Conservation (phyloP, 2,797 vertebrate species). For the Epinephelus coioides region DNA sequence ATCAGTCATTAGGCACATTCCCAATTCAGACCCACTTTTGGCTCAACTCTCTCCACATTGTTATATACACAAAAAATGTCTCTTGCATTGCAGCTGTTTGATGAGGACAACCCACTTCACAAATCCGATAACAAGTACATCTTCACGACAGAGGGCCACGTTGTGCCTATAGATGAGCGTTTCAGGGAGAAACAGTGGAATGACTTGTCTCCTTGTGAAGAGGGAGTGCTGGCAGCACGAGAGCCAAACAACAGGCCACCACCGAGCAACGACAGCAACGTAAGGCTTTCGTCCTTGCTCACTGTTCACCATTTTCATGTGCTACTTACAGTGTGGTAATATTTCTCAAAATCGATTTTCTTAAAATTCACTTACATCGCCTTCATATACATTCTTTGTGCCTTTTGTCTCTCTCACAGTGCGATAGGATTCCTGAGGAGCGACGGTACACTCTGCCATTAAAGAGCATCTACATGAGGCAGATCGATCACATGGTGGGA, state of each 20-base stretch:
- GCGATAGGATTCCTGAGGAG: conserved; percentile 94
- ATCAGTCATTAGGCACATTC: no score
- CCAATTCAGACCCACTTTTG: background rate
- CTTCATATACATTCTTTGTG: background rate
- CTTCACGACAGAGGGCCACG: conserved; percentile 98
- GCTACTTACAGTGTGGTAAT: background rate
- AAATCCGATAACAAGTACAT: conserved; percentile 94
- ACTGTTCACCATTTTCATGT: background rate
- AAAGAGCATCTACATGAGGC: conserved; percentile 98
- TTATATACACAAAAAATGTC: conserved; percentile 1
- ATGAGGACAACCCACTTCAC: conserved; percentile 97
- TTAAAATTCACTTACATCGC: no score
- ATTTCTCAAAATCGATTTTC: background rate
- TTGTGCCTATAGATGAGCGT: conserved; percentile 92
- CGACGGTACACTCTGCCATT: conserved; percentile 92
- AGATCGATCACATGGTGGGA: conserved; percentile 99
- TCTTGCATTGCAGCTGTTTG: conserved; percentile 89
- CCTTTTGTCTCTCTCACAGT: conserved; percentile 81
- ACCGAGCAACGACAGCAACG: conserved; percentile 89
- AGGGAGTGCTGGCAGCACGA: conserved; percentile 57
- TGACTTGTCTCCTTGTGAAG: conserved; percentile 86
- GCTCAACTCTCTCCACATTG: background rate
- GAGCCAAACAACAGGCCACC: conserved; percentile 56
- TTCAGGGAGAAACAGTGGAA: conserved; percentile 93
- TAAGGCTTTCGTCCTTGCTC: conserved; percentile 56